phyloP scores from a whole-genome alignment of 2,113 vertebrate species.

The Eretmochelys imbricata region DNA sequence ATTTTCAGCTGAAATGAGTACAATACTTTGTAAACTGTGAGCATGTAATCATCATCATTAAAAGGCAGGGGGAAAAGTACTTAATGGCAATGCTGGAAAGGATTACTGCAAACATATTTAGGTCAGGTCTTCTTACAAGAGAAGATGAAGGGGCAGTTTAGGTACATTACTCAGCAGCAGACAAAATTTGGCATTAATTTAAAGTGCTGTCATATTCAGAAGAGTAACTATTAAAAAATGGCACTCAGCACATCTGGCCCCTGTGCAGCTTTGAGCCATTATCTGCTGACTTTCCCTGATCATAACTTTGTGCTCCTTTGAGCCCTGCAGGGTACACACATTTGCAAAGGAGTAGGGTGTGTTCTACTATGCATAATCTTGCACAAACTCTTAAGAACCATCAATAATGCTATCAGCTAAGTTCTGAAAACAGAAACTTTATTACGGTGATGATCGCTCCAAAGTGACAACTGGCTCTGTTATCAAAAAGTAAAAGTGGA shows the following conservation, averaged over 20 bases:
- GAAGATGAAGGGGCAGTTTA: constrained; percentile 53
- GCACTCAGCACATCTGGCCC: constrained; percentile 25
- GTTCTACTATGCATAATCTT: background rate
- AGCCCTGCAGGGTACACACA: constrained; percentile 9
- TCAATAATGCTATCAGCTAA: background rate
- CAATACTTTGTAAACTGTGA: constrained; percentile 71
- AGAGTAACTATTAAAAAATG: constrained; percentile 35
- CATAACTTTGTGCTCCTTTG: constrained; percentile 10
- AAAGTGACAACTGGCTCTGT: background rate
- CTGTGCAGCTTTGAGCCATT: background rate
- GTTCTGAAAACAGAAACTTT: background rate
- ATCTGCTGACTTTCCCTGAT: background rate
- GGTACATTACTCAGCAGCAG: background rate
- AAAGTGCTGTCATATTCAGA: constrained; percentile 18
- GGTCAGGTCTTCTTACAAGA: constrained; percentile 46
- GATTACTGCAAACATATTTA: constrained; percentile 67
- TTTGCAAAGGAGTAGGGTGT: background rate
- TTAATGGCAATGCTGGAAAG: constrained; percentile 53
- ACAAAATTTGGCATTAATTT: constrained; percentile 24
- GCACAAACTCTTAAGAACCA: background rate
- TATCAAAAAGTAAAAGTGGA: background rate
- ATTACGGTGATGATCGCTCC: background rate
- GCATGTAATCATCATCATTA: constrained; percentile 68
- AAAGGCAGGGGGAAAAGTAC: constrained; percentile 52
- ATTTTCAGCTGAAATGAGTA: constrained; percentile 72